Percentiles rank a stretch among this genome's conserved stretches.
These are phyloP conservation scores for Meriones unguiculatus DNA, from an alignment of 2,113 vertebrate genomes.

Conservation along the genomic window DNA sequence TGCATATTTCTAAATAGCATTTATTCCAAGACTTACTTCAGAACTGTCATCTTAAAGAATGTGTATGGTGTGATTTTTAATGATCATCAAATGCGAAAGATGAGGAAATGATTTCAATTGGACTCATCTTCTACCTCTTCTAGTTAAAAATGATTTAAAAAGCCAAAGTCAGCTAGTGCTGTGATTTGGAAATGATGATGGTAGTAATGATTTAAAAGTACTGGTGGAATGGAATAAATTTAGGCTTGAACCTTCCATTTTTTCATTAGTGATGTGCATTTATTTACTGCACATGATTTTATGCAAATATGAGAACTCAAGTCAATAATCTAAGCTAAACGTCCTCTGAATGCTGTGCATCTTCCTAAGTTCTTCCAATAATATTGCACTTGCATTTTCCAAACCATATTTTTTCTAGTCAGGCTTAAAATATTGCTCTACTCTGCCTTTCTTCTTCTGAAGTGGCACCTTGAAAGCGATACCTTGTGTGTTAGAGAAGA, in stretches of 20 bases:
- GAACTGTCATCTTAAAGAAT: not conserved
- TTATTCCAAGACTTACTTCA: not conserved
- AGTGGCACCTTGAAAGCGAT: slow-evolving; percentile 72
- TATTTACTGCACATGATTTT: slow-evolving; percentile 21
- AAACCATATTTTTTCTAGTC: slow-evolving; percentile 57
- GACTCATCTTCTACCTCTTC: not conserved
- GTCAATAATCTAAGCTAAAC: slow-evolving; percentile 52
- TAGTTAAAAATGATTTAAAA: not conserved
- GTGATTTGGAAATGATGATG: not conserved
- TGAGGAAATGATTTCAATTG: not conserved
- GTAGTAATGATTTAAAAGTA: not conserved
- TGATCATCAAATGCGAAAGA: not conserved
- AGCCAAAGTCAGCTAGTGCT: not conserved
- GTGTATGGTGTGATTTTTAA: not conserved
- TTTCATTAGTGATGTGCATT: not conserved
- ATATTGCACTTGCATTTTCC: slow-evolving; percentile 34
- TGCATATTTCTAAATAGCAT: not conserved
- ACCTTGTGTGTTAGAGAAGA: slow-evolving; percentile 63
- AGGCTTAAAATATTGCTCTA: slow-evolving; percentile 70
- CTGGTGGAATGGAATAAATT: not conserved
- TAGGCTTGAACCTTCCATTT: not conserved
- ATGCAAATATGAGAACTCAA: slow-evolving; percentile 53
- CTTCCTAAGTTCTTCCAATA: slow-evolving; percentile 30
- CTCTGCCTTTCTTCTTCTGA: slow-evolving; percentile 69
- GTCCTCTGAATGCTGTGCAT: not conserved